Base-by-base conservation (phyloP, 2,797 vertebrate genomes). In the Parauchenoglanis punctatus region DNA sequence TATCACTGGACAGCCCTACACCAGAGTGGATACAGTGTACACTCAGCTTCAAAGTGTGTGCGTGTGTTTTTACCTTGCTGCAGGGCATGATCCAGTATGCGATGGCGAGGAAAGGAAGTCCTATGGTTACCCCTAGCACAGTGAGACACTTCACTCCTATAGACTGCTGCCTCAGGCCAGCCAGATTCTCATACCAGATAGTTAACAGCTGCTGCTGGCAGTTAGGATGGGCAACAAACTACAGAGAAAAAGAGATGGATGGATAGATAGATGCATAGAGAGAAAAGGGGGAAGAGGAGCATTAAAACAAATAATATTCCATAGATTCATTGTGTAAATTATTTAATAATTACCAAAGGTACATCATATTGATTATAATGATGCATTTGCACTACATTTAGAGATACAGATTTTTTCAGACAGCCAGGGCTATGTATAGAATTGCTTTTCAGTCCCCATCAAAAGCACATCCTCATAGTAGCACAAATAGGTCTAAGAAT, bases 181-280 rank as follows among this genome's bases (percentile, higher is more conserved):
- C 97, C 92, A 99, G 97, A 93, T 99, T 99, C 93, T 99, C 98
- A 20, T 99, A 99, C 98, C 98, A 99, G 95, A 99, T 98, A 89
- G 98, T 99, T 90, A 99, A 95, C 90, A 99, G 91, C 90, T 99
- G 98, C 95, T 99, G 98, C 93, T 99, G 98, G 94, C 98, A 99
- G 95, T 99, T 99, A 75, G 98, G 98, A 93, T 99, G 98, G 88
- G 98, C 98, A 63, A 99, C 98, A 54, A 99, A 99, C 98, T 99
- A 83, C 7, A 87, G 2, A 77, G 75, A 82, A 2, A 59, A 90
- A 90, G 87, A 67, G 52, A 61, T 11, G 23, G 20, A 77, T 3
- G 3, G 20, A 80, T 2, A 73, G 25, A 81, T 23, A 59, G 58
- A 59, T 7, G 5, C 6, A 59, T 20, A 10, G 40, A 80, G 7